phyloP scores from a whole-genome alignment of 2,113 vertebrate species.

The Reinhardtius hippoglossoides region DNA sequence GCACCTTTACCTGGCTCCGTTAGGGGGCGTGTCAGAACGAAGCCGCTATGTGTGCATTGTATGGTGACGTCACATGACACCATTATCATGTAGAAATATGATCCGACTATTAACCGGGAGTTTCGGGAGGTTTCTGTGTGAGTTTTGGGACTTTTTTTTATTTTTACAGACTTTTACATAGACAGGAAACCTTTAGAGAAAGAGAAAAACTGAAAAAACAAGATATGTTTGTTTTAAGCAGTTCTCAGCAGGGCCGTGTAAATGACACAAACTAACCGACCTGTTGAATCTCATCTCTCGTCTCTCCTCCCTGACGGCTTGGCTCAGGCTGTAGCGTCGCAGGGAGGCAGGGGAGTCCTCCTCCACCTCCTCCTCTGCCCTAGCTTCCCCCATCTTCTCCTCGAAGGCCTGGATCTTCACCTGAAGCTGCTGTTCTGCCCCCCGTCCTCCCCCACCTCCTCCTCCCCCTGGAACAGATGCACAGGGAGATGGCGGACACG shows the following conservation, averaged over 20 bases:
- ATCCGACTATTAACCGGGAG: too few species aligned
- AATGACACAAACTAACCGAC: constrained; percentile 65
- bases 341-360: constrained; percentile 77
- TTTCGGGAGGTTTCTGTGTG: too few species aligned
- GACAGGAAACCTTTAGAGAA: too few species aligned
- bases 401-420: constrained; percentile 88
- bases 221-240: too few species aligned
- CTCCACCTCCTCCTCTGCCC: constrained; percentile 68
- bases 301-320: constrained; percentile 86
- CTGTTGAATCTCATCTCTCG: constrained; percentile 90
- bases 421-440: constrained; percentile 83
- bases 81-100: too few species aligned
- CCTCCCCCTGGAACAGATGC: constrained; percentile 70
- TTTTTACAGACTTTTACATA: too few species aligned
- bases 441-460: constrained; percentile 30
- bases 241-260: background rate
- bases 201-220: too few species aligned
- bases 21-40: too few species aligned
- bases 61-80: too few species aligned
- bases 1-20: too few species aligned
- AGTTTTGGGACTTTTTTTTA: too few species aligned
- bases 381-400: constrained; percentile 77
- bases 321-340: constrained; percentile 86
- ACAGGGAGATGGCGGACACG: constrained; percentile 29
- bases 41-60: too few species aligned